These are phyloP conservation scores for Elmis aenea DNA, from an alignment of 2,888 invertebrate genomes.

Conservation along the genomic window DNA sequence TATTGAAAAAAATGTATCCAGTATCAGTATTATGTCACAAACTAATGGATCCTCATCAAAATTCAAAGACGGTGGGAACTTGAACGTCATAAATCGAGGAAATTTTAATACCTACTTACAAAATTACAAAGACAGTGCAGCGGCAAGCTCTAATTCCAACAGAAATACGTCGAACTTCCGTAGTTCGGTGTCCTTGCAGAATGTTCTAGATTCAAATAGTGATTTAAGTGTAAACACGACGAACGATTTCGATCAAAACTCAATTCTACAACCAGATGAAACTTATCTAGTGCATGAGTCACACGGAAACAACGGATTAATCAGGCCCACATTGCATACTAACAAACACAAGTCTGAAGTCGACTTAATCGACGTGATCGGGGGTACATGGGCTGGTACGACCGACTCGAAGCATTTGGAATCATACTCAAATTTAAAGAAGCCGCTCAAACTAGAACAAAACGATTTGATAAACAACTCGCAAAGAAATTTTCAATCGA, in stretches of 20 bases:
- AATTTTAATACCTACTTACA: too few relatives aligned
- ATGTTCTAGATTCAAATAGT: slow-evolving; percentile 35
- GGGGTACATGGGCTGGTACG: slow-evolving; percentile 35
- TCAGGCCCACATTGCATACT: too few relatives aligned
- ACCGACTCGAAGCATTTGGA: slow-evolving; percentile 31
- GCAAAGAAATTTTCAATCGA: slow-evolving; percentile 11
- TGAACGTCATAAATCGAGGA: too few relatives aligned
- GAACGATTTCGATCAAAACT: slow-evolving; percentile 46
- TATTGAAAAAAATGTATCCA: slow-evolving; percentile 20
- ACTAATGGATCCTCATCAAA: too few relatives aligned
- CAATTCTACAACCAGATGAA: slow-evolving; percentile 41
- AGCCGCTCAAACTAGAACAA: slow-evolving; percentile 30
- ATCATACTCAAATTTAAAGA: slow-evolving; percentile 30
- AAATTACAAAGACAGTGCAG: too few relatives aligned
- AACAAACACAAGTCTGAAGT: slow-evolving; percentile 38
- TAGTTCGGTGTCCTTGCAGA: slow-evolving; percentile 39
- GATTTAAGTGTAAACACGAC: slow-evolving; percentile 38
- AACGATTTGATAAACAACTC: slow-evolving; percentile 15
- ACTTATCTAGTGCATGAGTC: slow-evolving; percentile 34
- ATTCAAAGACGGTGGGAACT: slow-evolving; percentile 4
- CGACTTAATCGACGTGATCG: slow-evolving; percentile 43
- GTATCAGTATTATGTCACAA: slow-evolving; percentile 14
- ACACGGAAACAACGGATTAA: slow-evolving; percentile 23
- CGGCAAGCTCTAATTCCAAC: background rate
- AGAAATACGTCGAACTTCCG: slow-evolving; percentile 15